Base-by-base conservation (phyloP, 2,888 invertebrate species). In the Hypselothyrea guttata region DNA sequence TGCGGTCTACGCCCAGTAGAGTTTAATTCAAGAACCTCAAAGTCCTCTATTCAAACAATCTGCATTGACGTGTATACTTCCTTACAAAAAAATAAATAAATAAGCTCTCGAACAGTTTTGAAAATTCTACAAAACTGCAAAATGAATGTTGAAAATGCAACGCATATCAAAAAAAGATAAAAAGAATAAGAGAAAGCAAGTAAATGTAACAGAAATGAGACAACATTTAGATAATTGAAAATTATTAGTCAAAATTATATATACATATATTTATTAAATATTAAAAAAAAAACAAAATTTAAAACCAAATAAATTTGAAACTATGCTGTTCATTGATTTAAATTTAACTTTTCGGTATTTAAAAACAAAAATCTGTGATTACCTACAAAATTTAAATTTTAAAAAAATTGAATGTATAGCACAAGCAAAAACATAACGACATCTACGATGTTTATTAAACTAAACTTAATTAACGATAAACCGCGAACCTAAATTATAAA, bases 351-450 rank as follows among this genome's bases (percentile, higher is more conserved):
- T 89, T 87, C 85, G 85, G 85, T 84, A 87, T 86, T 87, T 86
- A 78, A 85, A 79, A 85, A 81, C 73, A 83, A 86, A 89, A 89
- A 89, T 89, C 89, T 88, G 89, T 89, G 89, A 89, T 89, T 89
- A 86, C 84, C 87, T 86, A 84, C 87, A 88, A 89, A 89, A 84
- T 86, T 87, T 82, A 85, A 87, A 86, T 75, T 84, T 86, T 82
- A 71, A 81, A 49, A 64, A 68, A 66, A 73, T 73, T 66, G 70
- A 84, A 71, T 75, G 65, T 86, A 71, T 83, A 84, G 78, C 71
- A 65, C 71, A 66, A 74, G 44, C 22, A 22, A 22, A 22, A 22
- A 22, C 22, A 22, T 22, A 42, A 49, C 34, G 53, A 60, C 73
- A 49, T 60, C 53, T 53, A 64, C 70, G 41, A 75, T 62, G 56